Evolutionary conservation across 2,113 vertebrate species (phyloP).

Genomic region (Chiloscyllium plagiosum): DNA sequence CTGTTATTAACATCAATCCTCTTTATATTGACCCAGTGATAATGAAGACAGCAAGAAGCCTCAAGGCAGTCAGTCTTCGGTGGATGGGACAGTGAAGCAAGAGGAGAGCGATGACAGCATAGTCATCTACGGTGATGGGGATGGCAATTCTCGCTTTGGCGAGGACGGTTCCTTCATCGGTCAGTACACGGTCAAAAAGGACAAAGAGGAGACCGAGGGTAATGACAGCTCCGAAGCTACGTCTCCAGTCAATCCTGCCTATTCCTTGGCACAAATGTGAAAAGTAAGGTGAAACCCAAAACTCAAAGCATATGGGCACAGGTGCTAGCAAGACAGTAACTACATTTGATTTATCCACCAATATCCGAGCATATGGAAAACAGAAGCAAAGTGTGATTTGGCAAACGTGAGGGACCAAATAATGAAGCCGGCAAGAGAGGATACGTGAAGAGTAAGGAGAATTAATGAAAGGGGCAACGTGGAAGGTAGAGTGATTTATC

Average conservation of each 20-base stretch:
- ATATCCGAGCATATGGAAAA: not conserved
- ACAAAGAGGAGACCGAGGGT: constrained; percentile 96
- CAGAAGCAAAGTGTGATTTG: not conserved
- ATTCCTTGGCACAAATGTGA: constrained; percentile 76
- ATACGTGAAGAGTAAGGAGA: not conserved
- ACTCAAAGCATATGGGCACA: constrained; percentile 40
- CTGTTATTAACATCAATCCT: not conserved
- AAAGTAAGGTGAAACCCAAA: constrained; percentile 40
- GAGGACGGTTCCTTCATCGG: constrained; percentile 97
- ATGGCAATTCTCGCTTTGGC: constrained; percentile 85
- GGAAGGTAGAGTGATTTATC: not conserved
- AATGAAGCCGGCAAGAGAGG: not conserved
- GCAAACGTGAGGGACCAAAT: not conserved
- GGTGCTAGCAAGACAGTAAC: constrained; percentile 40
- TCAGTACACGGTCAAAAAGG: constrained; percentile 97
- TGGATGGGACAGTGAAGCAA: constrained; percentile 88
- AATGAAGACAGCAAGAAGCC: constrained; percentile 93
- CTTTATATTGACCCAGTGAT: constrained; percentile 65
- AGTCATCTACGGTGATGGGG: constrained; percentile 93
- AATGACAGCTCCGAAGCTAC: constrained; percentile 98
- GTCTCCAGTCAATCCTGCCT: constrained; percentile 92
- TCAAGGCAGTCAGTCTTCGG: constrained; percentile 91
- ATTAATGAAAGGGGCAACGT: not conserved
- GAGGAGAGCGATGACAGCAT: constrained; percentile 93
- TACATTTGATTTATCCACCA: constrained; percentile 21